phyloP scores from a whole-genome alignment of 2,888 invertebrate species.

The Slavum lentiscoides region DNA sequence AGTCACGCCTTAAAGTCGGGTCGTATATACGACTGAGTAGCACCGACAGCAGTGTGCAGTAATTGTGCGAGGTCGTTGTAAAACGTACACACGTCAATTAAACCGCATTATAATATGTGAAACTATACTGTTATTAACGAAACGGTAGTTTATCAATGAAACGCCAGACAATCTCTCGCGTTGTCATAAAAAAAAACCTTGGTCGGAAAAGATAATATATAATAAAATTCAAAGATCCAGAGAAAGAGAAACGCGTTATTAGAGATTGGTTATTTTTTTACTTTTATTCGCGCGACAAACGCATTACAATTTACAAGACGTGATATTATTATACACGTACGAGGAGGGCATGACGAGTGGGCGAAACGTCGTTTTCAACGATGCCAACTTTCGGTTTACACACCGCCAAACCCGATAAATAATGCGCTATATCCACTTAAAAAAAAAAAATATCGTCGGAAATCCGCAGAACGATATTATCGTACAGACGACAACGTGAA shows the following conservation, averaged over 20 bases:
- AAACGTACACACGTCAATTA: neutral
- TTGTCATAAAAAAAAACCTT: neutral
- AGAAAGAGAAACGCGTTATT: neutral
- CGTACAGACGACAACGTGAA: no score
- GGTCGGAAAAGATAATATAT: neutral
- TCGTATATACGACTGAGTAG: neutral
- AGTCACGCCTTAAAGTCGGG: no score
- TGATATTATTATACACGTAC: neutral
- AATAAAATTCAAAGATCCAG: conserved; percentile 9
- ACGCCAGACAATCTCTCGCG: neutral
- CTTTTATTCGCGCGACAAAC: neutral
- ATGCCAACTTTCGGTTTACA: no score
- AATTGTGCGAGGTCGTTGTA: neutral
- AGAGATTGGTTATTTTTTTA: neutral
- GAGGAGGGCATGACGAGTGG: neutral
- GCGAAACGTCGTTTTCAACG: neutral
- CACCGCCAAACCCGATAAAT: no score
- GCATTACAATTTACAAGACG: neutral
- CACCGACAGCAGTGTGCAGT: neutral
- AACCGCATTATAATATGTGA: neutral
- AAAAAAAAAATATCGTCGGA: no score
- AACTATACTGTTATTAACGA: neutral
- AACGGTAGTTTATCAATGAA: neutral
- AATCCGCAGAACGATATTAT: no score
- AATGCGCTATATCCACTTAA: no score